Percentiles rank a stretch among this genome's conserved stretches.
These are phyloP conservation scores for Diaphora mendica DNA, from an alignment of 2,888 invertebrate genomes.

Conservation along the genomic window DNA sequence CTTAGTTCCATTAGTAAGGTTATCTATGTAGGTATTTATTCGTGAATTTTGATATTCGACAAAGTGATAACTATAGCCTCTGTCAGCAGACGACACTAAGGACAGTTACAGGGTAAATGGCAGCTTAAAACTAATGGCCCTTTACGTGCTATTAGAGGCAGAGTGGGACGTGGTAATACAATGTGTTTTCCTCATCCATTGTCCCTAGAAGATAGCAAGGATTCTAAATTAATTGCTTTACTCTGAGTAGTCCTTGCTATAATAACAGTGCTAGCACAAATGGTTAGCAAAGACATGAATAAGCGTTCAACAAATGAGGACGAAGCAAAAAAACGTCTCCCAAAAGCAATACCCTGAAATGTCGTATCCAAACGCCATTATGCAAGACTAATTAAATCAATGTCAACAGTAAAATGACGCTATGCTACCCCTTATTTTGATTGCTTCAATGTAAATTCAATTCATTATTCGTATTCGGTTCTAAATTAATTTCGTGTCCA, in stretches of 20 bases:
- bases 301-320: slow-evolving; percentile 25
- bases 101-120: slow-evolving; percentile 1
- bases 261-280: not conserved
- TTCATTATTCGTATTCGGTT: slow-evolving; percentile 71
- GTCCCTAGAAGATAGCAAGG: not conserved
- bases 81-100: not conserved
- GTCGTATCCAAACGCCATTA: slow-evolving; percentile 61
- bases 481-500: slow-evolving; percentile 75
- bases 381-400: slow-evolving; percentile 76
- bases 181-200: not conserved
- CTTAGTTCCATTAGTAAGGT: not conserved
- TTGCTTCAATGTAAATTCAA: slow-evolving; percentile 77
- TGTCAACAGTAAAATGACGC: slow-evolving; percentile 63
- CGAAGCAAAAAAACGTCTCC: slow-evolving; percentile 23
- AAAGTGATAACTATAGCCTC: not conserved
- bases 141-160: not conserved
- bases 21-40: not conserved
- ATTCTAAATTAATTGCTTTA: not conserved
- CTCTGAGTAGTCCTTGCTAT: not conserved
- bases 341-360: slow-evolving; percentile 59
- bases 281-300: not conserved
- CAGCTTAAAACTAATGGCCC: not conserved
- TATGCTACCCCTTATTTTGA: slow-evolving; percentile 73
- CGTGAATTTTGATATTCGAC: not conserved
- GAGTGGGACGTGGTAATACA: not conserved